Evolutionary conservation across 2,888 invertebrate species (phyloP).

Genomic region (Cancer borealis): DNA sequence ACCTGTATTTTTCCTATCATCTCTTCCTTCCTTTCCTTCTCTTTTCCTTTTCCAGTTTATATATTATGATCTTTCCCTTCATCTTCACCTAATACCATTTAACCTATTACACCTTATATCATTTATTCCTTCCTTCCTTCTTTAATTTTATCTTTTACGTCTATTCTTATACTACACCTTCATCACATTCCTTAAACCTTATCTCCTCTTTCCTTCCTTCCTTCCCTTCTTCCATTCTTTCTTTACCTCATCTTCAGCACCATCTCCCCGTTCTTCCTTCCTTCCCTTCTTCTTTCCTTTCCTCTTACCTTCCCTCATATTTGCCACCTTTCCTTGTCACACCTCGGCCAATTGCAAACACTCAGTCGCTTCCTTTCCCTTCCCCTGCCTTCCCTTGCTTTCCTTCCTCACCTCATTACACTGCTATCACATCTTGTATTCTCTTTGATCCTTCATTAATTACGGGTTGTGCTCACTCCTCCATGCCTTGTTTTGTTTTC

Average conservation of each 20-base stretch:
- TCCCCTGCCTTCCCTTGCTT: neutral
- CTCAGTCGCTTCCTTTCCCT: neutral
- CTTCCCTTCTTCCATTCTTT: neutral
- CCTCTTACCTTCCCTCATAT: neutral
- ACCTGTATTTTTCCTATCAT: neutral
- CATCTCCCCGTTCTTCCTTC: neutral
- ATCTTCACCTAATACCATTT: neutral
- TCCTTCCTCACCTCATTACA: neutral
- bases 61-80: neutral
- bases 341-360: neutral
- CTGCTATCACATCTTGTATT: conserved; percentile 13
- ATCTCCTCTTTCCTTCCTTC: neutral
- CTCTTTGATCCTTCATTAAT: conserved; percentile 43
- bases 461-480: neutral
- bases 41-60: neutral
- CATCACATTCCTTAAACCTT: neutral
- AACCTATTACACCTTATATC: neutral
- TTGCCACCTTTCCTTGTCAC: neutral
- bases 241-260: neutral
- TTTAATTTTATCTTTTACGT: neutral
- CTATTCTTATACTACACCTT: neutral
- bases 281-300: neutral
- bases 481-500: neutral
- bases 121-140: neutral
- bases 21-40: neutral